A percentile compares a stretch with the other conserved stretches of the same genome.
Conservation (phyloP, 2,113 vertebrate genomes). For the Cheilinus undulatus region DNA sequence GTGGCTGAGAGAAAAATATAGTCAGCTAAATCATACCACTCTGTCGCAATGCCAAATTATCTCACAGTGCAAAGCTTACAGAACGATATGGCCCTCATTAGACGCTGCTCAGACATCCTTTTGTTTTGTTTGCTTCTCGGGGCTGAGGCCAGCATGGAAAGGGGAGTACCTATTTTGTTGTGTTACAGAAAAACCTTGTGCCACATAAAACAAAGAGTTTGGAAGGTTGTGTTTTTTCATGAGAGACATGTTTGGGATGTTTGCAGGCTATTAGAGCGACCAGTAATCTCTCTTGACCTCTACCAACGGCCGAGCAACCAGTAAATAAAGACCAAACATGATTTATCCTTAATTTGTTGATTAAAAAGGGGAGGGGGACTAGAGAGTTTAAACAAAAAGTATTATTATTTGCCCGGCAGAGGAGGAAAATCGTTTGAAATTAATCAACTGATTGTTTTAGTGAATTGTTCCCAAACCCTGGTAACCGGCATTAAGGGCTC, state of each 20-base stretch:
- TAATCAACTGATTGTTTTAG: conserved; percentile 87
- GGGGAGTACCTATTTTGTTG: not conserved
- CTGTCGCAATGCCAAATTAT: conserved; percentile 77
- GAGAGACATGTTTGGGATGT: conserved; percentile 58
- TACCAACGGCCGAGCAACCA: conserved; percentile 77
- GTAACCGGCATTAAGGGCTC: conserved; percentile 79
- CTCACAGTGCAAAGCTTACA: conserved; percentile 70
- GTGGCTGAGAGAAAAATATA: conserved; percentile 75
- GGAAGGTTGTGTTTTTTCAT: conserved; percentile 26
- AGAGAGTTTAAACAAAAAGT: conserved; percentile 77
- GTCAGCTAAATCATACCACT: conserved; percentile 75
- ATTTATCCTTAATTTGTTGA: conserved; percentile 88
- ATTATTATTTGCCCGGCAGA: conserved; percentile 78
- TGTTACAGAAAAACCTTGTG: not conserved
- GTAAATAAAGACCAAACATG: conserved; percentile 85
- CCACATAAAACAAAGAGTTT: conserved; percentile 17
- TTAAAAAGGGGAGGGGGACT: conserved; percentile 76
- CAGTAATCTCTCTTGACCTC: conserved; percentile 83
- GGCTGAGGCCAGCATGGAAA: not conserved
- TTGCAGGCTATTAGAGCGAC: conserved; percentile 59
- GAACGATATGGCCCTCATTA: conserved; percentile 67
- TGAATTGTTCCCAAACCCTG: conserved; percentile 78
- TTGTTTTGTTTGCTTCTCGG: conserved; percentile 24
- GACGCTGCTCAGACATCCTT: conserved; percentile 47
- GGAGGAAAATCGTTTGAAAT: conserved; percentile 83